Conservation (phyloP, 2,797 vertebrate species). For the Channallabes apus region DNA sequence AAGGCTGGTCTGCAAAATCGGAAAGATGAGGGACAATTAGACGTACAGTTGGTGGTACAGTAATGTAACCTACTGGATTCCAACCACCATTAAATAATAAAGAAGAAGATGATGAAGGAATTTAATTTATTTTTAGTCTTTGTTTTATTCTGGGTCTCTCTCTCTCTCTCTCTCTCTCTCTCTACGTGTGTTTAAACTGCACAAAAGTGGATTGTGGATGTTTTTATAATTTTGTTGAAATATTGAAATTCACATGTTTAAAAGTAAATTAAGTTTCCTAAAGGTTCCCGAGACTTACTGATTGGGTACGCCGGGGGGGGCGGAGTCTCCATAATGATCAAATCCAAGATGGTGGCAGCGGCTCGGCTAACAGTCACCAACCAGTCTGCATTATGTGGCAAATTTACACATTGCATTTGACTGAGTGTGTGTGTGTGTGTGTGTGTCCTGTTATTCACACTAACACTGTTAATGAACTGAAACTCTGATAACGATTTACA, state of each 20-base stretch:
- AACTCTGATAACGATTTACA: too few species aligned
- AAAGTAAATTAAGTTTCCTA: not conserved
- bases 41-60: too few species aligned
- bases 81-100: too few species aligned
- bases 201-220: not conserved
- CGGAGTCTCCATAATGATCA: not conserved
- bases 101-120: not conserved
- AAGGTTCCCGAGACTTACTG: not conserved
- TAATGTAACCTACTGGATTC: too few species aligned
- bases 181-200: not conserved
- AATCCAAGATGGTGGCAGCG: not conserved
- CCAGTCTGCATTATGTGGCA: not conserved
- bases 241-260: not conserved
- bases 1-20: too few species aligned
- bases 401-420: not conserved
- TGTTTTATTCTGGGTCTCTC: not conserved
- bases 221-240: not conserved
- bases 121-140: not conserved
- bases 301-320: not conserved
- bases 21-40: too few species aligned
- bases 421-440: too few species aligned
- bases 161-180: too few species aligned
- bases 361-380: not conserved
- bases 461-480: too few species aligned
- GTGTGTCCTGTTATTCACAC: too few species aligned